phyloP scores from a whole-genome alignment of 2,888 invertebrate species.

The Lamproptera curius region DNA sequence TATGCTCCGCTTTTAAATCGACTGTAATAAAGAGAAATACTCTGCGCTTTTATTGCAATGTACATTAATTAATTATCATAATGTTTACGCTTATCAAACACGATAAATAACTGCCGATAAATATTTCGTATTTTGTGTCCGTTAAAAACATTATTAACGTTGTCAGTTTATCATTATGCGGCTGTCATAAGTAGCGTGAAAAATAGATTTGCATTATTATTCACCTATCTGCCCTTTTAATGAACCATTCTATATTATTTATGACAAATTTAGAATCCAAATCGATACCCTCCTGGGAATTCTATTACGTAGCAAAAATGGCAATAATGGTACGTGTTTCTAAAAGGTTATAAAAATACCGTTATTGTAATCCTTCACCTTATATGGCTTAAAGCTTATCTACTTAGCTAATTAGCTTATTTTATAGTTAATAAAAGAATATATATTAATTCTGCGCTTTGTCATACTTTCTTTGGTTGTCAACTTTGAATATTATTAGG shows the following conservation, averaged over 20 bases:
- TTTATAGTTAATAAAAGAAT: too few species aligned
- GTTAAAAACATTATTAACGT: constrained; percentile 19
- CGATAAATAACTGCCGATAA: constrained; percentile 21
- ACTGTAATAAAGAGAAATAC: constrained; percentile 21
- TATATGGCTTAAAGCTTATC: too few species aligned
- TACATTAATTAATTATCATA: constrained; percentile 21
- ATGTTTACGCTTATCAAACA: constrained; percentile 22
- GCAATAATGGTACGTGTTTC: background rate
- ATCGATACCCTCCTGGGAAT: too few species aligned
- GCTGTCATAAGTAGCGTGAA: constrained; percentile 7
- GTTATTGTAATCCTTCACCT: too few species aligned
- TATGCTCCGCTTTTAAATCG: constrained; percentile 18
- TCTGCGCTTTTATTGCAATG: constrained; percentile 17
- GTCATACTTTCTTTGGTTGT: too few species aligned
- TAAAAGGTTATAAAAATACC: background rate
- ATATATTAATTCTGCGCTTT: too few species aligned
- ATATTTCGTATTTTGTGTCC: constrained; percentile 20
- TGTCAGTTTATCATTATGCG: constrained; percentile 17
- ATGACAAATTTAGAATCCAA: too few species aligned
- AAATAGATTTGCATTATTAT: constrained; percentile 5
- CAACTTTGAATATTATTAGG: too few species aligned
- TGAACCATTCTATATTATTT: background rate
- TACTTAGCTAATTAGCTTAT: too few species aligned
- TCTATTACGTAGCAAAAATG: background rate
- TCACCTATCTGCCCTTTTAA: background rate